Evolutionary conservation across 2,888 invertebrate species (phyloP).

Genomic region (Acleris holmiana): DNA sequence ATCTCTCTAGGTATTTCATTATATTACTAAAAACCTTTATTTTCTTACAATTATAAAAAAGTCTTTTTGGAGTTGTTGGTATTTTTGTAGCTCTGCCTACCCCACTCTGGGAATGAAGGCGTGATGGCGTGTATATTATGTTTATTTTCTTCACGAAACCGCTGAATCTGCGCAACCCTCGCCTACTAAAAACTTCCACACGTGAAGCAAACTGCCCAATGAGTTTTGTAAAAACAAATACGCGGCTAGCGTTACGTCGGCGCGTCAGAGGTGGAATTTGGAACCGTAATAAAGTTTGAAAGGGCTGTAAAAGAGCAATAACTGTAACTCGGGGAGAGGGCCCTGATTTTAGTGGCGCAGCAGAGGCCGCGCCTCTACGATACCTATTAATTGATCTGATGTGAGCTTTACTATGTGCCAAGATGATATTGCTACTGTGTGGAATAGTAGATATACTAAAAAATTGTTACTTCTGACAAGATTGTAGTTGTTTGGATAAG

Average conservation of each 20-base stretch:
- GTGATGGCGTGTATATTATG: no score
- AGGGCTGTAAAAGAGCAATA: slow-evolving; percentile 83
- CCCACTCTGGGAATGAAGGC: no score
- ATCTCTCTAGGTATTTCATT: no score
- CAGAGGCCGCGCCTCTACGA: slow-evolving; percentile 64
- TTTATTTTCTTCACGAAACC: no score
- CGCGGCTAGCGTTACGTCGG: slow-evolving; percentile 50
- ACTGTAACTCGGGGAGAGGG: slow-evolving; percentile 77
- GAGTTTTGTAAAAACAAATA: slow-evolving; percentile 72
- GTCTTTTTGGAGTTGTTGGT: no score
- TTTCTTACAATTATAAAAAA: no score
- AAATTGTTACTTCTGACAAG: no score
- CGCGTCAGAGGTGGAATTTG: slow-evolving; percentile 70
- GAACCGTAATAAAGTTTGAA: slow-evolving; percentile 82
- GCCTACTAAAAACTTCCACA: slow-evolving; percentile 1
- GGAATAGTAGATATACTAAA: neutral
- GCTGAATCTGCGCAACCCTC: neutral
- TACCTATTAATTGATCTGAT: slow-evolving; percentile 78
- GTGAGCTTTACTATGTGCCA: slow-evolving; percentile 9
- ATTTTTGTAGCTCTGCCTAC: no score
- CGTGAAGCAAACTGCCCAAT: slow-evolving; percentile 25
- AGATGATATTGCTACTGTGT: slow-evolving; percentile 3
- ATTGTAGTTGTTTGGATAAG: no score
- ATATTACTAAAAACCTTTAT: no score
- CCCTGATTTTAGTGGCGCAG: slow-evolving; percentile 78